Conservation (phyloP, 2,888 invertebrate genomes). For the Amphipoea lucens region DNA sequence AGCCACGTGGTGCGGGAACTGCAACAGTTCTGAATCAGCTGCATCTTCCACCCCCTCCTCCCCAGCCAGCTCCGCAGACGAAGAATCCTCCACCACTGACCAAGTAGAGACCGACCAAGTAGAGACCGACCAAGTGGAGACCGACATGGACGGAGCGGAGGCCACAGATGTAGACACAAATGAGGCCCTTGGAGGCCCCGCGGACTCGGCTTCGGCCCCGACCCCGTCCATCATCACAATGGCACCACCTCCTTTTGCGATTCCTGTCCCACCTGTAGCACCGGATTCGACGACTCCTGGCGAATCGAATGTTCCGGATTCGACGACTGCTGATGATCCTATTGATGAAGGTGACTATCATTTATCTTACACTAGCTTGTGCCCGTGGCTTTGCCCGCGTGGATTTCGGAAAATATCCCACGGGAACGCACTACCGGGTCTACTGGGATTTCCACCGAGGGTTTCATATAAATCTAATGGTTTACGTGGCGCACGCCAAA, state of each 20-base stretch:
- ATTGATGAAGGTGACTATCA: constrained; percentile 25
- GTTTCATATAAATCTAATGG: neutral
- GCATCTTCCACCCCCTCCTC: constrained; percentile 55
- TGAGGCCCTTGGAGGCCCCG: constrained; percentile 38
- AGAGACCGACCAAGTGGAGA: constrained; percentile 21
- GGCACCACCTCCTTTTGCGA: constrained; percentile 41
- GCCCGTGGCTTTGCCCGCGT: neutral
- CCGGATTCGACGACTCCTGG: constrained; percentile 47
- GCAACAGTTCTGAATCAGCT: constrained; percentile 71
- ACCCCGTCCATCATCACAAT: neutral
- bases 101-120: constrained; percentile 4
- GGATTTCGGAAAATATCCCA: neutral
- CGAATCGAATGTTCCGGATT: constrained; percentile 46
- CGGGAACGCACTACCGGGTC: neutral
- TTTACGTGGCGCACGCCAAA: neutral
- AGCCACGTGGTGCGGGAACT: constrained; percentile 76
- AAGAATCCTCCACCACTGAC: constrained; percentile 32
- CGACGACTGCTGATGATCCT: constrained; percentile 47
- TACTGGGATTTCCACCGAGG: neutral
- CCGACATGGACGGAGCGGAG: constrained; percentile 16
- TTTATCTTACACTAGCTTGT: neutral
- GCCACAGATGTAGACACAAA: constrained; percentile 29
- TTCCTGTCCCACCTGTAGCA: constrained; percentile 43
- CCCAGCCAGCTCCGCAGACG: constrained; percentile 36
- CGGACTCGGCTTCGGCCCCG: constrained; percentile 27